phyloP scores from a whole-genome alignment of 2,888 invertebrate species.

The Branchellion lobata region DNA sequence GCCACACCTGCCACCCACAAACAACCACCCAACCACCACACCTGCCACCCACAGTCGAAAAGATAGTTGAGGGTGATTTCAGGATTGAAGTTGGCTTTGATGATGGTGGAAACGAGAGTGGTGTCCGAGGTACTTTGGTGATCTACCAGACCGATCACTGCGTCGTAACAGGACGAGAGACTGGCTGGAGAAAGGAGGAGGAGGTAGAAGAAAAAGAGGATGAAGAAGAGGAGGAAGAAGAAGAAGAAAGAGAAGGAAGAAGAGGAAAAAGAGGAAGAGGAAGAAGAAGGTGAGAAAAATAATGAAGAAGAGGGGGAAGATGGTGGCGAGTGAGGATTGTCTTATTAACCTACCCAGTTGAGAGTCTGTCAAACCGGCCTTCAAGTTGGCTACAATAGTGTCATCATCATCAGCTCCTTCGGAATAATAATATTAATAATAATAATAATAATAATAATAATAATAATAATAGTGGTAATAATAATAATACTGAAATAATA shows the following conservation, averaged over 20 bases:
- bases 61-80: constrained; percentile 16
- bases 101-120: neutral
- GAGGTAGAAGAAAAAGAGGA: neutral
- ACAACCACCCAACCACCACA: no score
- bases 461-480: no score
- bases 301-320: no score
- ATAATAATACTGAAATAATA: no score
- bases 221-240: no score
- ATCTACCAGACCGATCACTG: constrained; percentile 15
- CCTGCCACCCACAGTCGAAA: constrained; percentile 16
- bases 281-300: neutral
- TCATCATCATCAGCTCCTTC: constrained; percentile 60
- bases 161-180: constrained; percentile 3
- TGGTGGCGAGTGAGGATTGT: no score
- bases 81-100: constrained; percentile 10
- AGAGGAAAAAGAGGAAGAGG: neutral
- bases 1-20: no score
- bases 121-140: neutral
- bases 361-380: neutral
- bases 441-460: no score
- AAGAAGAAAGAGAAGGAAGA: neutral
- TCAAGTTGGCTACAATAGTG: constrained; percentile 59
- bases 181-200: neutral
- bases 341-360: neutral
- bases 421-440: no score